Percentiles rank a stretch among this genome's conserved stretches.
Conservation (phyloP, 2,113 vertebrate genomes). For the Castor canadensis region DNA sequence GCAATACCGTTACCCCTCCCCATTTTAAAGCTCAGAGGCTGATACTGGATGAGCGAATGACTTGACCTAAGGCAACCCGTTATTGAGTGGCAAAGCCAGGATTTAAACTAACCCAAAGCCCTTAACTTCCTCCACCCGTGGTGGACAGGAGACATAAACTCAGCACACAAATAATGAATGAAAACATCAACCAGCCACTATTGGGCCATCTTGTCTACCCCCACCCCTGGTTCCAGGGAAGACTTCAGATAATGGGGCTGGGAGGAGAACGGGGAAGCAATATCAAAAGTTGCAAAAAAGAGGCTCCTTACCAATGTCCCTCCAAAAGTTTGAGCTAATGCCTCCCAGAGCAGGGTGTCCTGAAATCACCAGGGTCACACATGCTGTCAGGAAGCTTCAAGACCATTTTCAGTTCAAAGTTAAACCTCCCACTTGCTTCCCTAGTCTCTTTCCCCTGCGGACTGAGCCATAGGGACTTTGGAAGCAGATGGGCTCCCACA, state of each 20-base stretch:
- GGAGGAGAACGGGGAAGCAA: neutral
- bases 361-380: neutral
- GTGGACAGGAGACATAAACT: neutral
- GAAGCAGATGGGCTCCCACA: neutral
- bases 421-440: neutral
- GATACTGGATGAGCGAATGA: neutral
- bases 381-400: neutral
- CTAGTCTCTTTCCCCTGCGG: neutral
- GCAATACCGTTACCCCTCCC: neutral
- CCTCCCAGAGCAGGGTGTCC: neutral
- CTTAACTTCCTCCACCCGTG: neutral
- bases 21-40: neutral
- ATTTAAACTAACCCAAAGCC: neutral
- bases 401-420: neutral
- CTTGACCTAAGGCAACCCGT: neutral
- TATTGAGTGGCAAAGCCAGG: neutral
- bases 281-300: neutral
- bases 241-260: neutral
- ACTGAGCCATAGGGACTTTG: neutral
- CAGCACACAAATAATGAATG: neutral
- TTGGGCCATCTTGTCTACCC: neutral
- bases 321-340: neutral
- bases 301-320: neutral
- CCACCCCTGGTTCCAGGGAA: neutral
- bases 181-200: accelerated